Evolutionary conservation across 1,140 invertebrate genomes (phyloP).

Genomic region (Bathynomus jamesi): DNA sequence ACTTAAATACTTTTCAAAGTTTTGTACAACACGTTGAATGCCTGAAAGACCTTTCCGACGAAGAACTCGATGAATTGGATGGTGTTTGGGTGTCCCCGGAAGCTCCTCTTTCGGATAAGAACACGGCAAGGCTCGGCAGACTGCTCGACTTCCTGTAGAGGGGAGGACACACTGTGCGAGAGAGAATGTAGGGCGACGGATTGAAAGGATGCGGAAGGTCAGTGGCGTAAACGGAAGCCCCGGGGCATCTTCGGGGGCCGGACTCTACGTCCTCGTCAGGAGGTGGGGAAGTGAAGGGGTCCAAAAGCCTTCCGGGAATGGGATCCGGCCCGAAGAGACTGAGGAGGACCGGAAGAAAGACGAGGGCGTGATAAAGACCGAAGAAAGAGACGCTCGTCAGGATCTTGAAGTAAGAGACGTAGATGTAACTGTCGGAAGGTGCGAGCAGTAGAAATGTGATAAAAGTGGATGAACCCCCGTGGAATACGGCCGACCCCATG

Average conservation of each 20-base stretch:
- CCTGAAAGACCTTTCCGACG: background rate
- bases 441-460: background rate
- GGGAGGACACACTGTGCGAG: background rate
- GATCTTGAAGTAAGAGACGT: slow-evolving; percentile 36
- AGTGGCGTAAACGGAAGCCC: background rate
- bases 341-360: slow-evolving; percentile 51
- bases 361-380: slow-evolving; percentile 52
- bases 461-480: background rate
- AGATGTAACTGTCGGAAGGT: background rate
- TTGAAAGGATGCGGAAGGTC: background rate
- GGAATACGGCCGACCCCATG: background rate
- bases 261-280: too few relatives aligned
- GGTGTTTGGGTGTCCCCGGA: too few relatives aligned
- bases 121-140: background rate
- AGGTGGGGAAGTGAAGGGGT: too few relatives aligned
- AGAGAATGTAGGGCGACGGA: background rate
- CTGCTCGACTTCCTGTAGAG: background rate
- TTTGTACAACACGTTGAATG: background rate
- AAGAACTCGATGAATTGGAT: background rate
- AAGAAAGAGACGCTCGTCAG: slow-evolving; percentile 52
- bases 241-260: too few relatives aligned
- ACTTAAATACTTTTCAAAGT: background rate
- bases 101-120: background rate
- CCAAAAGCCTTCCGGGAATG: too few relatives aligned
- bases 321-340: slow-evolving; percentile 49